These are phyloP conservation scores for Thecocarcelia acutangulata DNA, from an alignment of 2,888 invertebrate genomes.

Conservation along the genomic window DNA sequence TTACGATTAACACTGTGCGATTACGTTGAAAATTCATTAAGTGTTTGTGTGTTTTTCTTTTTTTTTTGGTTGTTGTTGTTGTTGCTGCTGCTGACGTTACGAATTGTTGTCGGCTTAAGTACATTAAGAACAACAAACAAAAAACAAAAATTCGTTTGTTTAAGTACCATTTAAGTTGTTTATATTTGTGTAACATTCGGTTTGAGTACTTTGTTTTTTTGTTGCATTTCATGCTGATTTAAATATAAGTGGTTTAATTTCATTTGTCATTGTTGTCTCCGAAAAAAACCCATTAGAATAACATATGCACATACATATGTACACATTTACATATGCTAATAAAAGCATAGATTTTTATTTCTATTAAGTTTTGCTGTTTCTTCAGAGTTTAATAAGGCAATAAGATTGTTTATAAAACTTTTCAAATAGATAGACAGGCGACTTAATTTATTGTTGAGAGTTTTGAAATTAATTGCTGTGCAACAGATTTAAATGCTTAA, in stretches of 20 bases:
- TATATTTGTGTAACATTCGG: neutral
- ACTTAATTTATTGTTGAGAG: conserved; percentile 48
- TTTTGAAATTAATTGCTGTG: conserved; percentile 47
- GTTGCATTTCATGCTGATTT: conserved; percentile 14
- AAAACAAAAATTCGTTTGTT: neutral
- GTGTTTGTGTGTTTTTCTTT: conserved; percentile 1
- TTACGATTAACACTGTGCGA: conserved; percentile 62
- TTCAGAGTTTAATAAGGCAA: conserved; percentile 19
- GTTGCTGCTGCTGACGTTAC: conserved; percentile 18
- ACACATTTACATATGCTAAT: neutral
- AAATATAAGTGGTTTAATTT: conserved; percentile 25
- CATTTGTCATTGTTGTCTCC: conserved; percentile 9
- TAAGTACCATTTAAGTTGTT: conserved; percentile 19
- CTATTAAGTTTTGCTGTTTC: neutral
- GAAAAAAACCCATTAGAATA: conserved; percentile 1
- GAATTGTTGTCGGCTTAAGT: conserved; percentile 30
- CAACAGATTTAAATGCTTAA: conserved; percentile 18
- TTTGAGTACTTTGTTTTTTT: conserved; percentile 6
- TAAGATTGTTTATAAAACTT: conserved; percentile 36
- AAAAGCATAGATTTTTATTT: neutral
- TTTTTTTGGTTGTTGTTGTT: neutral
- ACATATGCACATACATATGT: neutral
- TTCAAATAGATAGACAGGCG: conserved; percentile 17
- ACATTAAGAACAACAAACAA: conserved; percentile 10
- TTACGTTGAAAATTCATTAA: conserved; percentile 56